phyloP scores from a whole-genome alignment of 1,140 invertebrate genomes.

The Brachionus plicatilis region DNA sequence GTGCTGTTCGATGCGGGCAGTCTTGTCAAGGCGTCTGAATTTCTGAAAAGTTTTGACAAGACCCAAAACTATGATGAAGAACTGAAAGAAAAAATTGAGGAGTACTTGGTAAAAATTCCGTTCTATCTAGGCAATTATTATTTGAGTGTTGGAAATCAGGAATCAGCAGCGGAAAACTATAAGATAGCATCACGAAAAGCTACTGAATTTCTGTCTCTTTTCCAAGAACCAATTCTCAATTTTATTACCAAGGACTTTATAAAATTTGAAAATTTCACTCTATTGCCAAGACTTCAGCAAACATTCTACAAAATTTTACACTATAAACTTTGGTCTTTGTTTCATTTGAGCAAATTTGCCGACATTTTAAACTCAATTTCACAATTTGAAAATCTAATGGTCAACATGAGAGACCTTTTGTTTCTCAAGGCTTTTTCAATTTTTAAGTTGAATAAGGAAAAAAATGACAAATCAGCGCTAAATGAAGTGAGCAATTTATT shows the following conservation, averaged over 20 bases:
- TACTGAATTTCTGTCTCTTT: not conserved
- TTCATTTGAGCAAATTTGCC: not conserved
- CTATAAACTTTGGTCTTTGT: constrained; percentile 5
- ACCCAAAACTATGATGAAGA: not conserved
- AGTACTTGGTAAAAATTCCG: not conserved
- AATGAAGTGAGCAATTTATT: not conserved
- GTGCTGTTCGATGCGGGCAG: not conserved
- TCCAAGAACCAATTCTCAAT: not conserved
- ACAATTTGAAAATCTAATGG: not conserved
- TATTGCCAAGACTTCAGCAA: not conserved
- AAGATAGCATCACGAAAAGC: not conserved
- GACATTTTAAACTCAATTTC: not conserved
- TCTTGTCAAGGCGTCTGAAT: not conserved
- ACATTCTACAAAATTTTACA: constrained; percentile 7
- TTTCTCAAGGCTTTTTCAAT: constrained; percentile 12
- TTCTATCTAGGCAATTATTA: not conserved
- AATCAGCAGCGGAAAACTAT: not conserved
- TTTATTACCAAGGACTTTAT: not conserved
- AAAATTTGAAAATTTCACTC: not conserved
- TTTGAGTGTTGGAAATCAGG: not conserved
- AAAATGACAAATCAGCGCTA: not conserved
- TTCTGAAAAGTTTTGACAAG: constrained; percentile 5
- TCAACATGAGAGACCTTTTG: not conserved
- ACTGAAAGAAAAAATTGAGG: not conserved
- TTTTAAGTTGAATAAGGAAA: not conserved